Evolutionary conservation across 2,797 vertebrate genomes (phyloP).

Genomic region (Microctenopoma stevenorrisi): DNA sequence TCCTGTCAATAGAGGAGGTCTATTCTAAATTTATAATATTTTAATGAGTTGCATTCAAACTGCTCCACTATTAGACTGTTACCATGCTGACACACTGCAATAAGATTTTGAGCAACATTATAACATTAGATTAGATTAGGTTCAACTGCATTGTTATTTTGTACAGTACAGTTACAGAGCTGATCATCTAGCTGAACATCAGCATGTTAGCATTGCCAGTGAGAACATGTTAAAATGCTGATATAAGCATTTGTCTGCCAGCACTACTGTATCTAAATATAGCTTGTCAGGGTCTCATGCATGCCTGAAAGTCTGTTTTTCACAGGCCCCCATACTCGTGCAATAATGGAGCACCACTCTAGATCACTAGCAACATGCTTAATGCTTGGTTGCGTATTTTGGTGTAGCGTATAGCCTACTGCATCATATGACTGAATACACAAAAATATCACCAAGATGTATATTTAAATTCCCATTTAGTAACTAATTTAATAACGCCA

Average conservation of each 20-base stretch:
- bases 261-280: neutral
- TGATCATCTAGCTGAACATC: neutral
- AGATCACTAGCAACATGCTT: neutral
- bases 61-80: neutral
- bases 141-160: neutral
- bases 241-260: neutral
- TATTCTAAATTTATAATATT: neutral
- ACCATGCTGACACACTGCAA: neutral
- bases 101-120: too few species aligned
- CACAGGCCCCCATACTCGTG: neutral
- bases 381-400: neutral
- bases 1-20: neutral
- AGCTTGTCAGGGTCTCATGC: neutral
- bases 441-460: neutral
- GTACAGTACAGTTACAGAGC: neutral
- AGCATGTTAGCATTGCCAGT: neutral
- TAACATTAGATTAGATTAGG: neutral
- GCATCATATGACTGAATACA: neutral
- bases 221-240: neutral
- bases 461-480: constrained; percentile 6
- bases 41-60: neutral
- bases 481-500: constrained; percentile 26
- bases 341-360: neutral
- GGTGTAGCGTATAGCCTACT: neutral
- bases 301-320: neutral